Conservation (phyloP, 1,140 invertebrate species). For the Piezodorus guildinii region DNA sequence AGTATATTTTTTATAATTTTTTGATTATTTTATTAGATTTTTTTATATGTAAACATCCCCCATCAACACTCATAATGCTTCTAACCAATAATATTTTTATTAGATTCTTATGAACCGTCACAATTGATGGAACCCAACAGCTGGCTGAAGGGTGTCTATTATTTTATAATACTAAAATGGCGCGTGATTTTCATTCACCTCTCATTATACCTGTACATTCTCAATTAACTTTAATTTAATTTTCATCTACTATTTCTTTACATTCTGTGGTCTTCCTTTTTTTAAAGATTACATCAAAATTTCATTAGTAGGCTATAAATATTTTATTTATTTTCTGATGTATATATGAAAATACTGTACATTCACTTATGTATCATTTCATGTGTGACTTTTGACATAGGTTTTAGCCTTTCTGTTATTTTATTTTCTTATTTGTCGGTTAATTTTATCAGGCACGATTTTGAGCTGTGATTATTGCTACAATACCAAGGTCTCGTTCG, state of each 20-base stretch:
- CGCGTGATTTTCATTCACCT: neutral
- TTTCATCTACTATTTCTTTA: neutral
- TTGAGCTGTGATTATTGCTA: conserved; percentile 20
- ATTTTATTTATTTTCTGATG: conserved; percentile 7
- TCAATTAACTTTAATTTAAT: neutral
- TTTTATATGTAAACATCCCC: conserved; percentile 4
- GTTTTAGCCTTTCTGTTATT: conserved; percentile 3
- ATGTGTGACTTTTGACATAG: conserved; percentile 8
- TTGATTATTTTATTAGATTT: conserved; percentile 11
- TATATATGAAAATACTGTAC: conserved; percentile 16
- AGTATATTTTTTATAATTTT: conserved; percentile 3
- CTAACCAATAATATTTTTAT: neutral
- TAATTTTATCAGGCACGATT: conserved; percentile 5
- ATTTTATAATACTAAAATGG: neutral
- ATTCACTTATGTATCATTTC: conserved; percentile 16
- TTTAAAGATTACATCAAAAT: neutral
- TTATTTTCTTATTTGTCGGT: neutral
- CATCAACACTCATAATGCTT: neutral
- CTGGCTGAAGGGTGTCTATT: conserved; percentile 7
- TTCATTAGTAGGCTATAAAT: conserved; percentile 9
- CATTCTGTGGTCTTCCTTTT: conserved; percentile 15
- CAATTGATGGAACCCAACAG: neutral
- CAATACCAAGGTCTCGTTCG: conserved; percentile 15
- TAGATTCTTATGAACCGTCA: neutral
- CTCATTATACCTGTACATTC: conserved; percentile 7